Evolutionary conservation across 2,888 invertebrate species (phyloP).

Genomic region (Dryobota labecula): DNA sequence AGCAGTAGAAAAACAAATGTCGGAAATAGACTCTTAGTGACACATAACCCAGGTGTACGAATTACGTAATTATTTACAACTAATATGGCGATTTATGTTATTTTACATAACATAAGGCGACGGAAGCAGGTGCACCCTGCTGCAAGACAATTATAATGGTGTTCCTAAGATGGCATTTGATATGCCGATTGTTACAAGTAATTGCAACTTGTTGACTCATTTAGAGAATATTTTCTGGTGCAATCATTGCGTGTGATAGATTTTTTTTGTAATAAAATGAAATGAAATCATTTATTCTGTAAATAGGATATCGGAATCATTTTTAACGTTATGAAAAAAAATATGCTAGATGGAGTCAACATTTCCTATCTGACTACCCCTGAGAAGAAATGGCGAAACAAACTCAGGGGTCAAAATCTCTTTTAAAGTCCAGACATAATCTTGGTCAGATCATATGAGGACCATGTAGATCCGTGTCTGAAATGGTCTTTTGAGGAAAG

Average conservation of each 20-base stretch:
- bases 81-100: constrained; percentile 45
- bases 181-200: constrained; percentile 24
- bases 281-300: no score
- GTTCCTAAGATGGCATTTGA: constrained; percentile 45
- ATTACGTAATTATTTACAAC: constrained; percentile 41
- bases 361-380: no score
- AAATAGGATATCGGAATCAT: no score
- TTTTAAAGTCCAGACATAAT: no score
- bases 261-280: no score
- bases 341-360: no score
- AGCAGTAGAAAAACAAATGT: constrained; percentile 11
- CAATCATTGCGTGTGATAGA: background rate
- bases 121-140: constrained; percentile 59
- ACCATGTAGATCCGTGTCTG: no score
- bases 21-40: constrained; percentile 26
- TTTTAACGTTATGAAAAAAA: no score
- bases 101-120: constrained; percentile 17
- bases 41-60: constrained; percentile 53
- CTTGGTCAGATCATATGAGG: no score
- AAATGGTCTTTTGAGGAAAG: no score
- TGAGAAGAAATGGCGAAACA: no score
- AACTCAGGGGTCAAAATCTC: no score
- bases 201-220: constrained; percentile 48
- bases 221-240: constrained; percentile 19
- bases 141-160: constrained; percentile 14